phyloP scores from a whole-genome alignment of 1,140 invertebrate species.

The Drosophila eugracilis region DNA sequence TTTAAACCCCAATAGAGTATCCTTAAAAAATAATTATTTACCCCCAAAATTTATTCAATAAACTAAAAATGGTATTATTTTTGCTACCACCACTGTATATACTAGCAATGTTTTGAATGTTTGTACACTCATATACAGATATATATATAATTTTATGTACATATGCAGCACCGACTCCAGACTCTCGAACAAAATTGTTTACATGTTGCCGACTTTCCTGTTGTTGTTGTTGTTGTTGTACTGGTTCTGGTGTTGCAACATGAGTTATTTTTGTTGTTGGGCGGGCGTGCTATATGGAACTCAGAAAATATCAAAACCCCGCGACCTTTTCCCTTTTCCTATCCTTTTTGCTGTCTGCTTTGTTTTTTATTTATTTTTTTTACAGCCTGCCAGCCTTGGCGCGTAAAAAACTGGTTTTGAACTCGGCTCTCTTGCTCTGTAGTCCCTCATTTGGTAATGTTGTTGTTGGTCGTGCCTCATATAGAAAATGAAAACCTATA shows the following conservation, averaged over 20 bases:
- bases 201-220: conserved; percentile 37
- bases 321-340: conserved; percentile 12
- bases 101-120: conserved; percentile 27
- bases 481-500: conserved; percentile 68
- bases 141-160: neutral
- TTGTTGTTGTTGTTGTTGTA: conserved; percentile 17
- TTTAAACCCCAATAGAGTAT: no score
- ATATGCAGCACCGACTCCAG: conserved; percentile 18
- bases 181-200: conserved; percentile 28
- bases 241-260: conserved; percentile 44
- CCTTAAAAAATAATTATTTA: neutral
- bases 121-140: neutral
- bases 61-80: neutral
- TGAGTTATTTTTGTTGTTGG: conserved; percentile 49
- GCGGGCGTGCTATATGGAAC: conserved; percentile 42
- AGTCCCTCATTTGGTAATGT: conserved; percentile 39
- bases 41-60: neutral
- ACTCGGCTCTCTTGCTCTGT: conserved; percentile 36
- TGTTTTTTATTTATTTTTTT: conserved; percentile 25
- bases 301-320: conserved; percentile 16
- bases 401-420: conserved; percentile 66
- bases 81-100: conserved; percentile 15
- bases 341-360: conserved; percentile 37
- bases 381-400: conserved; percentile 54
- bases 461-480: conserved; percentile 34